These are phyloP conservation scores for Austrolebias charrua DNA, from an alignment of 2,797 vertebrate species.

Conservation along the genomic window DNA sequence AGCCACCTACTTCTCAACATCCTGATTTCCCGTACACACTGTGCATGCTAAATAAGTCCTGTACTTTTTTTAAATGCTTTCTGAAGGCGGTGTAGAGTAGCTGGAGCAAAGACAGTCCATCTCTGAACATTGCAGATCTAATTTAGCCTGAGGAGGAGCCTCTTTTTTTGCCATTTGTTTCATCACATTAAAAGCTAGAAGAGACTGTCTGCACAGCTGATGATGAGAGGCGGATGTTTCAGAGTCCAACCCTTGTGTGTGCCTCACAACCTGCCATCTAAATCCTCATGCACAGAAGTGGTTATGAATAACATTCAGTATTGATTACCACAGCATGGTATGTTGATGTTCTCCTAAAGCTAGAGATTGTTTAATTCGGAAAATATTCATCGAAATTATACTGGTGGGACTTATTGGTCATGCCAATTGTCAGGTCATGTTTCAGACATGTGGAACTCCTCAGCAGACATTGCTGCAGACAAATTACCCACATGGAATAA, in stretches of 20 bases:
- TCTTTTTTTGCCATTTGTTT: conserved; percentile 14
- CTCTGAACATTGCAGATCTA: conserved; percentile 42
- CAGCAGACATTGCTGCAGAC: no score
- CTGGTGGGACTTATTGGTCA: no score
- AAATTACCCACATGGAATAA: no score
- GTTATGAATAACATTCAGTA: no score
- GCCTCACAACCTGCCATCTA: no score
- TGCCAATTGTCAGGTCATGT: no score
- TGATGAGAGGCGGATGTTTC: background rate
- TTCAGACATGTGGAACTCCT: no score
- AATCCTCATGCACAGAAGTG: no score
- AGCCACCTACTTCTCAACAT: conserved; percentile 36
- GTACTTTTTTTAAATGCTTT: conserved; percentile 10
- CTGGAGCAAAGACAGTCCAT: conserved; percentile 18
- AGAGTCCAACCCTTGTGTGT: conserved; percentile 7
- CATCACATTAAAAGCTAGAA: conserved; percentile 14
- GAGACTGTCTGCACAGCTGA: background rate
- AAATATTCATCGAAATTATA: no score
- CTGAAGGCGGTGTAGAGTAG: conserved; percentile 6
- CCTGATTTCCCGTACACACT: conserved; percentile 27
- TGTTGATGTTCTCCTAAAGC: no score
- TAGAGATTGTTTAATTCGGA: no score
- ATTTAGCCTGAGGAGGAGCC: conserved; percentile 25
- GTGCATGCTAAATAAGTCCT: conserved; percentile 41
- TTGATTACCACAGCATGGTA: no score